Evolutionary conservation across 2,797 vertebrate species (phyloP), one percentile per base, ranked within the genome.

Genomic region (Characodon lateralis): DNA sequence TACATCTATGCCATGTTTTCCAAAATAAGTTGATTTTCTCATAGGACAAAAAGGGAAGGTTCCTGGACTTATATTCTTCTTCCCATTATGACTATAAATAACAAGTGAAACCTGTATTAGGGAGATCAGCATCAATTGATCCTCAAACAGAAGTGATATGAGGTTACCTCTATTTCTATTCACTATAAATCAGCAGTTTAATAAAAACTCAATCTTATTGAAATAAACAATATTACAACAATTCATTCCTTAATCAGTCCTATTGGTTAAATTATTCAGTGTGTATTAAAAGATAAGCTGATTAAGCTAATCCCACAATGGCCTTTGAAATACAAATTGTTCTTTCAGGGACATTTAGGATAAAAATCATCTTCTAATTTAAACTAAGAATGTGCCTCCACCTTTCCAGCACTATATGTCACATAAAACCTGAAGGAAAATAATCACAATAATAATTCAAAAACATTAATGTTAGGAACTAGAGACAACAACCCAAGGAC

Each of bases 81-180:
- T 77, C 65, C 28, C 77, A 39, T 72, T 81, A 31, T 56, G 66
- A 80, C 48, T 50, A 63, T 58, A 65, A 35, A 28, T 74, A 41
- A 43, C 20, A 28, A 24, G 9, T 31, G 6, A 35, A 31, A 73
- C 41, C 31, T 46, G 18, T 26, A 26, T 13, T 58, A 58, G 50
- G 16, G 50, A 18, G 50, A 16, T 51, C 14, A 3, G 16, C 14
- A 51, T 51, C 16, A 51, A 51, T 16, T 2, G 9, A 50, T 50
- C 48, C 48, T 50, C 48, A 50, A 50, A 50, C 50, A 51, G 3
- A 14, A 51, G 50, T 16, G 50, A 51, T 51, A 51, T 16, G 2
- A 35, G 5, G 50, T 3, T 50, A 50, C 9, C 43, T 7, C 24
- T 58, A 5, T 3, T 9, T 13, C 1, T 26, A 26, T 26, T 26